A percentile compares a stretch with the other conserved stretches of the same genome.
Conservation (phyloP, 2,888 invertebrate genomes). For the Mesorhabditis spiculigera region DNA sequence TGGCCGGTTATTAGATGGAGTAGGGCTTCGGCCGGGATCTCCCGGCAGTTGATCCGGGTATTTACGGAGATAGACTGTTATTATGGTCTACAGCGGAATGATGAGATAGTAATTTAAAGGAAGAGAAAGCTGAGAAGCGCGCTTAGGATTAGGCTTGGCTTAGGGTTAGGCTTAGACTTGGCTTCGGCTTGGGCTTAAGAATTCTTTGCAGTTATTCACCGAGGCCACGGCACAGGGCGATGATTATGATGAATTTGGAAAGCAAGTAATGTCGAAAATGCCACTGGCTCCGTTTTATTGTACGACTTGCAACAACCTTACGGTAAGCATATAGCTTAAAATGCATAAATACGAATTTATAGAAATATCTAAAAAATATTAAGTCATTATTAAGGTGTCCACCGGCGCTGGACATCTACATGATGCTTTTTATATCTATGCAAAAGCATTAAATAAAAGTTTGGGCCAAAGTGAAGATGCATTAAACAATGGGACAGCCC, state of each 20-base stretch:
- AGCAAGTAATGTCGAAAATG: neutral
- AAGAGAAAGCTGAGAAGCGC: no score
- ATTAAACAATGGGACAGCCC: constrained; percentile 6
- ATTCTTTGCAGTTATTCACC: neutral
- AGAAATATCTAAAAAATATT: no score
- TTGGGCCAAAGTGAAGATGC: constrained; percentile 6
- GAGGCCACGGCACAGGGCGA: constrained; percentile 3
- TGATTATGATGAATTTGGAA: neutral
- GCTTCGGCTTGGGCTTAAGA: no score
- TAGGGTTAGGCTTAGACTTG: no score
- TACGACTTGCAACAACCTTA: neutral
- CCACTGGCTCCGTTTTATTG: neutral
- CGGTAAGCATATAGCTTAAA: neutral
- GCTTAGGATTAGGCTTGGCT: no score
- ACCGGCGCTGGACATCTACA: neutral
- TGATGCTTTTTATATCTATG: neutral
- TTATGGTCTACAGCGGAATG: no score
- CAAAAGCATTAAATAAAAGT: neutral
- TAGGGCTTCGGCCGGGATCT: no score
- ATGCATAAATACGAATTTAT: neutral
- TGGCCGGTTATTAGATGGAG: no score
- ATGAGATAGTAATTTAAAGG: no score
- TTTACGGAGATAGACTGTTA: no score
- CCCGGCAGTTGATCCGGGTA: no score
- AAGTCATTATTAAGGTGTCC: neutral